Conservation (phyloP, 2,113 vertebrate species). For the Ascaphus truei region DNA sequence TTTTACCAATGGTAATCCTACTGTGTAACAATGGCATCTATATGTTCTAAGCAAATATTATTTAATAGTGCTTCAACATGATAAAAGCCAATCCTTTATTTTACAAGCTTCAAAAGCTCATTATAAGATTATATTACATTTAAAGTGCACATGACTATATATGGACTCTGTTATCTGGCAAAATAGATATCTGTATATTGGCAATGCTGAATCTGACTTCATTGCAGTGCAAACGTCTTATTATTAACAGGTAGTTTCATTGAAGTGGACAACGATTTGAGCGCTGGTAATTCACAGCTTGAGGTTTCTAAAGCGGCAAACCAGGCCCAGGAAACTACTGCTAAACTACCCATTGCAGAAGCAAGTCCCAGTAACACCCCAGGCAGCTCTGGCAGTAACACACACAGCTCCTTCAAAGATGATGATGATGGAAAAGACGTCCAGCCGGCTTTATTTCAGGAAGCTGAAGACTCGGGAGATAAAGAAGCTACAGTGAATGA, state of each 20-base stretch:
- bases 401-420: neutral
- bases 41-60: no score
- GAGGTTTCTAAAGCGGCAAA: neutral
- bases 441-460: conserved; percentile 7
- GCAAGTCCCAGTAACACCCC: neutral
- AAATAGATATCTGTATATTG: no score
- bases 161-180: no score
- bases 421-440: conserved; percentile 23
- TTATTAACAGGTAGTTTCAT: conserved; percentile 63
- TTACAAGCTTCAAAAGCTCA: no score
- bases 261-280: conserved; percentile 54
- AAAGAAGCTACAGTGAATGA: conserved; percentile 49
- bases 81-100: no score
- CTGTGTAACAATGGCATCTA: no score
- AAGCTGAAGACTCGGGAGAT: conserved; percentile 25
- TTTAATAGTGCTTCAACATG: no score
- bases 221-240: no score
- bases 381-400: neutral
- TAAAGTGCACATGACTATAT: no score
- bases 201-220: no score
- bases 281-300: conserved; percentile 29
- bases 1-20: no score
- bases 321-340: neutral
- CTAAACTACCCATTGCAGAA: neutral
- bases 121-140: no score